Evolutionary conservation across 1,140 invertebrate genomes (phyloP).

Genomic region (Ephestia elutella): DNA sequence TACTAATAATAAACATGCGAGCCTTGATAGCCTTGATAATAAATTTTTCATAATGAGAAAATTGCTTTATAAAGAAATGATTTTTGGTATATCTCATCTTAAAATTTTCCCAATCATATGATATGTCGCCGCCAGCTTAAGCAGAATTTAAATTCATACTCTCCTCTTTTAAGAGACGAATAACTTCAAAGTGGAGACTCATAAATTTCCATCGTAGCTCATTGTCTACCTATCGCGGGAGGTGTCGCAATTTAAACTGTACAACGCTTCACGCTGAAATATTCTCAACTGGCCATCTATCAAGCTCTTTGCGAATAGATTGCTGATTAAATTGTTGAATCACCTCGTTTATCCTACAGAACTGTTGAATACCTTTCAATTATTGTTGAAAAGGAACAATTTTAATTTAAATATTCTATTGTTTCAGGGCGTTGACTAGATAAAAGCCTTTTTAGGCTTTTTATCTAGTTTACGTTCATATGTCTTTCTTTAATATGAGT

Average conservation of each 20-base stretch:
- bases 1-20: constrained; percentile 18
- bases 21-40: constrained; percentile 10
- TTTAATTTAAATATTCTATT: too few species aligned
- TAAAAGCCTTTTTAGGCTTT: too few species aligned
- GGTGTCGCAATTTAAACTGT: constrained; percentile 46
- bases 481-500: too few species aligned
- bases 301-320: constrained; percentile 54
- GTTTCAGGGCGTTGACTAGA: too few species aligned
- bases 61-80: too few species aligned
- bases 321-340: constrained; percentile 57
- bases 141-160: not conserved
- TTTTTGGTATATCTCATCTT: too few species aligned
- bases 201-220: constrained; percentile 37
- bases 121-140: not conserved
- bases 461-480: too few species aligned
- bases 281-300: constrained; percentile 52
- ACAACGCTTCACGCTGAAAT: constrained; percentile 42
- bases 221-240: constrained; percentile 43
- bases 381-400: not conserved
- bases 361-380: constrained; percentile 20
- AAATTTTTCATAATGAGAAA: too few species aligned
- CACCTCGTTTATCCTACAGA: constrained; percentile 41
- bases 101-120: too few species aligned
- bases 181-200: constrained; percentile 25
- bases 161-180: constrained; percentile 17